Base-by-base conservation (phyloP, 1,140 invertebrate species). In the Mactra quadrangularis region DNA sequence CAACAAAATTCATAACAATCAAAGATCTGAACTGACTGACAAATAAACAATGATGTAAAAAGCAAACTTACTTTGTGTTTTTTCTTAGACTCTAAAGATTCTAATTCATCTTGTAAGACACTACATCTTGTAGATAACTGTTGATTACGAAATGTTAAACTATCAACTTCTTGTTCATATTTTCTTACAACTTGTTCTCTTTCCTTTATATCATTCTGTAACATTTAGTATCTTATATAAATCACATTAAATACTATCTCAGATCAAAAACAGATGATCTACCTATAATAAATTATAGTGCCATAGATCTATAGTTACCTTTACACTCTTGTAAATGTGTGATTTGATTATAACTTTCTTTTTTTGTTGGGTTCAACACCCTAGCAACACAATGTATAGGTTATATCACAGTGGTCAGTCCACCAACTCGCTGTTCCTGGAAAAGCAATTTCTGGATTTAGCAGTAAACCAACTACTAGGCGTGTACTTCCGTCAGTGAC, bases 81-180 rank as follows among this genome's bases (percentile, higher is more conserved):
- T 64, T 87, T 87, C 41, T 82, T 88, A 19, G 85, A 87, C 90
- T 96, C 95, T n/a, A 93, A 90, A 86, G 93, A 89, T 75, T 97
- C 96, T 50, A 99, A 94, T 92, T 99, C 97, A 89, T 97, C 96
- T 93, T 99, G 98, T 52, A 99, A 93, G 38, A 98, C 95, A 41
- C 96, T 95, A 27, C 99, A 96, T 75, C 98, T 94, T 90, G 96
- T 97, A 45, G 97, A 97, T 74, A 99, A 93, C 91, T 99, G 98
- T 86, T 98, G 96, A 93, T 99, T 99, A 55, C 97, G 95, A 94
- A 99, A 99, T 35, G 95, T 96, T 70, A 99, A 92, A 86, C 97
- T 98, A 91, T 99, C 98, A 84, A 98, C 95, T 94, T 99, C 98
- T 91, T 98, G 96, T 89, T 98, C 97, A 41, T 95, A 95, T 93